Evolutionary conservation across 1,140 invertebrate genomes (phyloP), one percentile per base, ranked within the genome.

Genomic region (Globodera rostochiensis): DNA sequence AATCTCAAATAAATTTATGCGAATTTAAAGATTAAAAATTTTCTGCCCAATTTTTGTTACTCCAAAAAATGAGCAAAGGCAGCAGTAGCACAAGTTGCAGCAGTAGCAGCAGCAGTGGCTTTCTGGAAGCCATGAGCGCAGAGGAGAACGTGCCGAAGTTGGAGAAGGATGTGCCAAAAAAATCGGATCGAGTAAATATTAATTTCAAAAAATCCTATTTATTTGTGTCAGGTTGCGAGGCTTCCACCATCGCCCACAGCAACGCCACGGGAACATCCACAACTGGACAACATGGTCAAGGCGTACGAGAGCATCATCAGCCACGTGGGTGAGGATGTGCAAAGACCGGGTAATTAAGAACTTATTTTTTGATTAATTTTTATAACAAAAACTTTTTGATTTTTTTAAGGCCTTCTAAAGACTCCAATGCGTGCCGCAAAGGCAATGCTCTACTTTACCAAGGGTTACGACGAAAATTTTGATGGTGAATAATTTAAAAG

Each of bases 381-480:
- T 36, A 36, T 36, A 36, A 36, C 36, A 36, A 36, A 3, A 36
- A 36, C 36, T 36, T 36, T 25, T 36, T 36, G 36, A 36, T 36
- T 36, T 36, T n/a, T 60, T 13, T 60, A 5, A 60, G 57, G 98
- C 7, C 92, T 99, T 0, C 90, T 97, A 60, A 98, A 98, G 91
- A 99, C 98, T 0, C 98, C 98, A 0, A 95, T 97, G 90, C 91
- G 98, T 76, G 98, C 98, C 0, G 97, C 98, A 69, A 98, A 99
- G 91, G 96, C 96, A 1, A 96, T 99, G 94, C 92, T 99, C 45
- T 99, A 96, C 92, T 99, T 99, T 91, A 99, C 98, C n/a, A 98
- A 99, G 91, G 98, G 98, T 73, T 99, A 99, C 91, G 96, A 98
- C 88, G 95, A 98, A 90, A 95, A 94, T 86, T 92, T 99, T 57